These are phyloP conservation scores for Chionomys nivalis DNA, from an alignment of 2,113 vertebrate genomes.

Conservation along the genomic window DNA sequence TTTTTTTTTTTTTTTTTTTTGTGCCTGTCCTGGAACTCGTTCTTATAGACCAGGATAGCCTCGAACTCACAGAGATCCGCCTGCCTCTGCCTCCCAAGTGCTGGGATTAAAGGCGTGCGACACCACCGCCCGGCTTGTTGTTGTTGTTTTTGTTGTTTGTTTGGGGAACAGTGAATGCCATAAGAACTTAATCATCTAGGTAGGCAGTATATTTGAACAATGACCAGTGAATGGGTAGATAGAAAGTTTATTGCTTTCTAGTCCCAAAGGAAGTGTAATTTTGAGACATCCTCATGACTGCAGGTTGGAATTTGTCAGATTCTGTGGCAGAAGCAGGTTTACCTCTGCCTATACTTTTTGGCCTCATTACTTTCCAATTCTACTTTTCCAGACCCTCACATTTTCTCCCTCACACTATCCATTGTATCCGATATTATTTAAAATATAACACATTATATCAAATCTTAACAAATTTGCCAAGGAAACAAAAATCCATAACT, in stretches of 20 bases:
- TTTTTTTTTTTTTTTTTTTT: too few relatives aligned
- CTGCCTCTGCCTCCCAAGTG: too few relatives aligned
- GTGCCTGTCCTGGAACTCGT: too few relatives aligned
- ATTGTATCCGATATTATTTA: background rate
- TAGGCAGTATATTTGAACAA: background rate
- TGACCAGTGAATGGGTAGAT: background rate
- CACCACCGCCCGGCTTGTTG: too few relatives aligned
- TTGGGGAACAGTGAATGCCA: too few relatives aligned
- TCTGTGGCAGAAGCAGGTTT: background rate
- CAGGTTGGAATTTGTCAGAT: background rate
- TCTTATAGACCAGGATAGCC: too few relatives aligned
- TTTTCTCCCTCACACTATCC: too few relatives aligned
- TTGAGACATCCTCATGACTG: background rate
- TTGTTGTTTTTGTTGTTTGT: background rate
- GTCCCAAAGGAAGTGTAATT: background rate
- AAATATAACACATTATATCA: background rate
- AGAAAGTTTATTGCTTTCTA: background rate
- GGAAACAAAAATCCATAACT: background rate
- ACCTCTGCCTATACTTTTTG: background rate
- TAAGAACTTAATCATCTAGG: background rate
- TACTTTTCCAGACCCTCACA: background rate
- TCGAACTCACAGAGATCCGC: too few relatives aligned
- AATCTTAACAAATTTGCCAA: background rate
- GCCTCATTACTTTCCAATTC: background rate
- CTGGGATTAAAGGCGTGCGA: too few relatives aligned